Base-by-base conservation (phyloP, 1,140 invertebrate genomes). In the Argopecten irradians region DNA sequence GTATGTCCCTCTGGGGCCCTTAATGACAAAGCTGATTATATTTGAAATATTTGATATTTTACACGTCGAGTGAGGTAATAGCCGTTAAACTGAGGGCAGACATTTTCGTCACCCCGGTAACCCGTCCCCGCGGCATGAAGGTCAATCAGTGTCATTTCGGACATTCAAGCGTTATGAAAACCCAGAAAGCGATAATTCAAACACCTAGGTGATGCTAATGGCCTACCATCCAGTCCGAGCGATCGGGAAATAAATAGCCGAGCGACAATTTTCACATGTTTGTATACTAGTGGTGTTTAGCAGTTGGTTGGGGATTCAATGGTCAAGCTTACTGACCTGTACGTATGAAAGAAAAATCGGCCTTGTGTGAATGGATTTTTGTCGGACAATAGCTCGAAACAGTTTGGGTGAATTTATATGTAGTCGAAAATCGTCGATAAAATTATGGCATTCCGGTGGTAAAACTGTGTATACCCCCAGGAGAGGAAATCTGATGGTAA, bases 151-250 rank as follows among this genome's bases (percentile, higher is more conserved):
- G 55, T 71, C 55, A 71, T 71, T 71, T 5, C 8, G 55, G 55
- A 71, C n/a, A 28, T 71, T 71, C 55, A 71, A 71, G 55, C 55
- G 55, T 11, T 71, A 71, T 71, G 55, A 11, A 22, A 71, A 71
- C 55, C 11, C 55, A 71, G 55, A 71, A 0, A n/a, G 55, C 13
- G 55, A 71, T 71, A 71, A 71, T 71, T 71, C 55, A 71, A 71
- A 71, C 55, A 71, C 55, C 55, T 71, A 71, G 55, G 55, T 71
- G 55, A 71, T 71, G 55, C 55, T 71, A 71, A 71, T 71, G 55
- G 55, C 22, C 55, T 71, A 7, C 55, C 55, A n/a, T 71, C 55
- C 55, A 71, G 55, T n/a, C 22, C 55, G 19, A n/a, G 55, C 55
- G 55, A 71, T 71, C 22, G 55, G 5, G 55, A 5, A 71, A 71